Conservation (phyloP, 1,140 invertebrate genomes). For the Aphidius ervi region DNA sequence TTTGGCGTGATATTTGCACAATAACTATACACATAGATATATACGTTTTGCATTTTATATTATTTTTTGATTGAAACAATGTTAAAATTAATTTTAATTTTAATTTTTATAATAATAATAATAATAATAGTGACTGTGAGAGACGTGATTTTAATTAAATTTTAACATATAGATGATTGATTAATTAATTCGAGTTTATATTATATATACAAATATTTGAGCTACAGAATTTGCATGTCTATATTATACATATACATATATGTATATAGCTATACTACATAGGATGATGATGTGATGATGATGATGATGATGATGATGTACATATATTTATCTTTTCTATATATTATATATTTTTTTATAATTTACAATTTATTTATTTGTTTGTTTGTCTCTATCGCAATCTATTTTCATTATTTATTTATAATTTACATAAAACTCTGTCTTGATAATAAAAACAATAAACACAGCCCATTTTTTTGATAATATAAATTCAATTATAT, state of each 20-base stretch:
- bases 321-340: neutral
- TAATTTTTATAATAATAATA: neutral
- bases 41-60: conserved; percentile 5
- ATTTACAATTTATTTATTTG: conserved; percentile 24
- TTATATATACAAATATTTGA: neutral
- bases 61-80: conserved; percentile 1
- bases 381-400: conserved; percentile 47
- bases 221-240: conserved; percentile 31
- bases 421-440: too few relatives aligned
- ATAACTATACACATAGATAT: conserved; percentile 23
- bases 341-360: conserved; percentile 14
- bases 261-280: too few relatives aligned
- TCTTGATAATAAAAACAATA: too few relatives aligned
- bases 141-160: conserved; percentile 6
- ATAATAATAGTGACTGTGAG: neutral
- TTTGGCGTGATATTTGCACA: conserved; percentile 35
- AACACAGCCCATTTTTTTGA: too few relatives aligned
- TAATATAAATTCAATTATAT: too few relatives aligned
- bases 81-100: neutral
- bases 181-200: too few relatives aligned
- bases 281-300: too few relatives aligned
- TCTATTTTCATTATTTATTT: too few relatives aligned
- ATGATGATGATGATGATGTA: too few relatives aligned
- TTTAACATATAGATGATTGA: too few relatives aligned
- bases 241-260: too few relatives aligned